phyloP scores from a whole-genome alignment of 1,140 invertebrate genomes.

The Cydia fagiglandana region DNA sequence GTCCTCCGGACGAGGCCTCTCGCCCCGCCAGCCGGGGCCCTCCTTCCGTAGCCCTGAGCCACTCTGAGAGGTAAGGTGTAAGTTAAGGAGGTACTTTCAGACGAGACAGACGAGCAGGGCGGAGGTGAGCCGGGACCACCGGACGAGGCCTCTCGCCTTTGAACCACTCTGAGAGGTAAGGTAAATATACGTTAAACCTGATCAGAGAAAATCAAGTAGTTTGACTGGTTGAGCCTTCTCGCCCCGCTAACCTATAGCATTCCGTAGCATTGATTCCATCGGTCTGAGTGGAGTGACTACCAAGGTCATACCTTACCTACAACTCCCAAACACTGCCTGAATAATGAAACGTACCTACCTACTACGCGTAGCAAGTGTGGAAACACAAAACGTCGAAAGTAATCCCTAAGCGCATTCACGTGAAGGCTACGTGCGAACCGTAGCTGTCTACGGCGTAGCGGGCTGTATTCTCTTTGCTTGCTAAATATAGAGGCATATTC shows the following conservation, averaged over 20 bases:
- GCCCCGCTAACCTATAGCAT: not conserved
- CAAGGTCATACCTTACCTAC: not conserved
- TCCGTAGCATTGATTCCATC: not conserved
- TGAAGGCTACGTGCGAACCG: constrained; percentile 1
- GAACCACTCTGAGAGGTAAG: constrained; percentile 65
- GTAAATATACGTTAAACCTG: not conserved
- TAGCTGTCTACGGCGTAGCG: constrained; percentile 12
- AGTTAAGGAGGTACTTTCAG: constrained; percentile 37
- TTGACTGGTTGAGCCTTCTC: constrained; percentile 36
- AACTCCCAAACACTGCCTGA: not conserved
- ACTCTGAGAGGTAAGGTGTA: constrained; percentile 58
- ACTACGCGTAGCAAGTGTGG: not conserved
- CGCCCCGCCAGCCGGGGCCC: constrained; percentile 50
- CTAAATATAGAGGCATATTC: too few species aligned
- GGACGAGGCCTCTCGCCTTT: constrained; percentile 58
- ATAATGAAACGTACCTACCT: not conserved
- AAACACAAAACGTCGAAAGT: not conserved
- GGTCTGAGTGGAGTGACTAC: not conserved
- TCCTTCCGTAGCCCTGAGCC: constrained; percentile 59
- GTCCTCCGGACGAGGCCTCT: constrained; percentile 62
- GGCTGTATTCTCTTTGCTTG: not conserved
- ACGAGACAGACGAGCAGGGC: constrained; percentile 68
- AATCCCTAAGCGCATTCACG: not conserved
- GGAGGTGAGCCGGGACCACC: constrained; percentile 65
- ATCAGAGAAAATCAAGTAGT: constrained; percentile 56